These are phyloP conservation scores for Pseudoatta argentina DNA, from an alignment of 1,140 invertebrate species.

Conservation along the genomic window DNA sequence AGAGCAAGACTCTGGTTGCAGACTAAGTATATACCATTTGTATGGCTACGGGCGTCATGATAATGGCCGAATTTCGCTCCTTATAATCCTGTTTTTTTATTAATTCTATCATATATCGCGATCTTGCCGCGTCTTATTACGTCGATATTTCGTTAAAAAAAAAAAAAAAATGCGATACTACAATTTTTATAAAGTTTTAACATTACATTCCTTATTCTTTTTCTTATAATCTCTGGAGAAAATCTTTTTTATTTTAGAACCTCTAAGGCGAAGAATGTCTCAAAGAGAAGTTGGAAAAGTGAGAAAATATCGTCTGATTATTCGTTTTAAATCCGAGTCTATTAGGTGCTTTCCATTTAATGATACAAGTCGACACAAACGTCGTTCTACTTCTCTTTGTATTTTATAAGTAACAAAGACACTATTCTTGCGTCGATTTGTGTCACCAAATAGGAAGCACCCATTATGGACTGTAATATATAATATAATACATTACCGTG, in stretches of 20 bases:
- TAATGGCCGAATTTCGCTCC: neutral
- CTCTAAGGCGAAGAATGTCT: no score
- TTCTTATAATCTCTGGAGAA: neutral
- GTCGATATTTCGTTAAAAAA: neutral
- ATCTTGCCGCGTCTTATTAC: neutral
- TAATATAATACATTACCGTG: no score
- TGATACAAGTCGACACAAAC: no score
- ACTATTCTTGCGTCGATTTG: no score
- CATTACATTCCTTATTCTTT: neutral
- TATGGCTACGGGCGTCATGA: conserved; percentile 51
- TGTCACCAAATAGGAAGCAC: no score
- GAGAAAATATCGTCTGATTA: no score
- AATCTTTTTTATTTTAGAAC: neutral
- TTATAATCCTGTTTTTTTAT: neutral
- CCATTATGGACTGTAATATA: no score
- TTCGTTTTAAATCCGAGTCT: no score
- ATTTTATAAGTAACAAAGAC: no score
- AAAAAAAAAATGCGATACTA: neutral
- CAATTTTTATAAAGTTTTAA: neutral
- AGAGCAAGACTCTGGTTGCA: conserved; percentile 59
- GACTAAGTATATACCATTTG: conserved; percentile 72
- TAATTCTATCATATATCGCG: neutral
- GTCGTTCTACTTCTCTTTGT: no score
- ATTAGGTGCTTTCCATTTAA: no score
- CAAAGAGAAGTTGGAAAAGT: no score